Base-by-base conservation (phyloP, 2,797 vertebrate genomes). In the Anniella stebbinsi region DNA sequence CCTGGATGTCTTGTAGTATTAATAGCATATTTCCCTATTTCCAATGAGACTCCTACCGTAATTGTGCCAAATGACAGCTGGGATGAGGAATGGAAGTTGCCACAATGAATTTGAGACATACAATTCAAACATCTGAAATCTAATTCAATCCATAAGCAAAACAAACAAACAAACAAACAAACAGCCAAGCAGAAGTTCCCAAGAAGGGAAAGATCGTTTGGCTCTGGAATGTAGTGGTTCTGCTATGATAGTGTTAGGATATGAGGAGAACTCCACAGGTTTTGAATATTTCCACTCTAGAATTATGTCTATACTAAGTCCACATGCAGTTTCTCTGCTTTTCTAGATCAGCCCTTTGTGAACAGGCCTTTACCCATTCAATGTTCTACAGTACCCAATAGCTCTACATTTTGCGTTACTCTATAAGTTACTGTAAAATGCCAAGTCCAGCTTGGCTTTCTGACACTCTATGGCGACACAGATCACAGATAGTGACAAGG, bases 1-100 rank as follows among this genome's bases (percentile, higher is more conserved):
- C 54, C 92, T 89, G 84, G 72, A 93, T 91, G 84, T 75, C 84
- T 15, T 60, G 81, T 57, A 94, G 93, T 89, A 92, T 93, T 84
- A 91, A 70, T 57, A 54, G 88, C 86, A 82, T 82, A 60, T 69
- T 90, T 8, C 70, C 30, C 89, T 36, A 1, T 85, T 90, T 94
- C 57, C 75, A 92, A 84, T 80, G 80, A 72, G 83, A 38, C 70
- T 86, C 84, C 60, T 70, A 77, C 21, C 76, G 69, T 66, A 90
- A 23, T 30, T 88, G 13, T 33, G 69, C 10, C 75, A 8, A 8
- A 18, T 48, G 63, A 18, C 41, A 2, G 38, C 89, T 91, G 84
- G 33, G 33, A 87, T 25, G 89, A 77, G 73, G 41, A 66, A 67
- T 67, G 73, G 10, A 88, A 21, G 0, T 0, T 25, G 80, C 0